These are phyloP conservation scores for Nephrotoma appendiculata DNA, from an alignment of 2,888 invertebrate genomes.

Conservation along the genomic window DNA sequence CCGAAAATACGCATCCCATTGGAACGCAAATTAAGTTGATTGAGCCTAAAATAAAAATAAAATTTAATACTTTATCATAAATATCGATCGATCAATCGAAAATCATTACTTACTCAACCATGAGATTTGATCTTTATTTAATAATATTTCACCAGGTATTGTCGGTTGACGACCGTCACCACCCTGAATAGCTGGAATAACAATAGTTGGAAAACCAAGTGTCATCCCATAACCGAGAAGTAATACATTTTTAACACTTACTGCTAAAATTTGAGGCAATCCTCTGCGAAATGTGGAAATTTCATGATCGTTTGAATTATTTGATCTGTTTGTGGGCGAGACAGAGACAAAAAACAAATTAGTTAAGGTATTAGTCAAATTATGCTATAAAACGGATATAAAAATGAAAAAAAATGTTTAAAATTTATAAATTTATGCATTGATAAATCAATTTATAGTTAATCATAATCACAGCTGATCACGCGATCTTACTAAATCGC, in stretches of 20 bases:
- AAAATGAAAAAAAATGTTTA: no score
- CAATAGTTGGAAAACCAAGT: slow-evolving; percentile 64
- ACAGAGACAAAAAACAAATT: neutral
- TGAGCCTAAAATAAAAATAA: slow-evolving; percentile 43
- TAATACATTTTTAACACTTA: slow-evolving; percentile 63
- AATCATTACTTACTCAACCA: slow-evolving; percentile 48
- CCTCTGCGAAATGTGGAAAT: slow-evolving; percentile 39
- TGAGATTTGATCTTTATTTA: slow-evolving; percentile 49
- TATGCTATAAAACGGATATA: no score
- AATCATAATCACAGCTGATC: no score
- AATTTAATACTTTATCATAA: neutral
- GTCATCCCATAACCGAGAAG: slow-evolving; percentile 67
- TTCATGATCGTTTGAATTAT: slow-evolving; percentile 13
- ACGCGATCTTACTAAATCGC: no score
- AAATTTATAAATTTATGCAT: no score
- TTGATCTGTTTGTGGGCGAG: neutral
- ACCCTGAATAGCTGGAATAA: slow-evolving; percentile 57
- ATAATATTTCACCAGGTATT: slow-evolving; percentile 30
- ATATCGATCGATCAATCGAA: neutral
- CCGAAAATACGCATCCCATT: slow-evolving; percentile 61
- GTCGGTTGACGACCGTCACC: slow-evolving; percentile 29
- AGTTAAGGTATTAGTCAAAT: no score
- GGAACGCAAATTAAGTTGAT: slow-evolving; percentile 68
- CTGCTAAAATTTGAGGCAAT: slow-evolving; percentile 61
- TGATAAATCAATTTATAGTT: no score